These are phyloP conservation scores for Crotophaga sulcirostris DNA, from an alignment of 2,113 vertebrate genomes.

Conservation along the genomic window DNA sequence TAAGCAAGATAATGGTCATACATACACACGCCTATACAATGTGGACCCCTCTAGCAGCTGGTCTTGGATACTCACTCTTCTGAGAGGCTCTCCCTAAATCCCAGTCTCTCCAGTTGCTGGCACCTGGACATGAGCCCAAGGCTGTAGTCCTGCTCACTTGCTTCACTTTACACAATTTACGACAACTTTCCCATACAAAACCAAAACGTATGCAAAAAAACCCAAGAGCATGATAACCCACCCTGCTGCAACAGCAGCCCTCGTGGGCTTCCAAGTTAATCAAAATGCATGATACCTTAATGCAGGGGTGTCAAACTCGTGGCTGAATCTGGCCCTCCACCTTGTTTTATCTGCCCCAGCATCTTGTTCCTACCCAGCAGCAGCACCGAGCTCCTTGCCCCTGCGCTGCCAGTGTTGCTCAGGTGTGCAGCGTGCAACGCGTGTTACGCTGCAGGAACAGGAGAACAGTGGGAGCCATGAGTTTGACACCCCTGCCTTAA, in stretches of 20 bases:
- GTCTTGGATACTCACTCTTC: background rate
- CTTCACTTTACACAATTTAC: background rate
- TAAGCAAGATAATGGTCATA: background rate
- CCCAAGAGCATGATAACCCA: background rate
- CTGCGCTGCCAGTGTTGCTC: too few relatives aligned
- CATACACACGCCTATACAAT: accelerated
- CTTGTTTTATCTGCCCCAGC: too few relatives aligned
- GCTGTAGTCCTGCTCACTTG: too few relatives aligned
- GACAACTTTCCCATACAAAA: background rate
- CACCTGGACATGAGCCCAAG: accelerated
- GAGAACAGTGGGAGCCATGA: too few relatives aligned
- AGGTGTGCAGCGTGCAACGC: too few relatives aligned
- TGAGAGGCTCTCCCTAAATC: too few relatives aligned
- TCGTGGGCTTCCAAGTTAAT: background rate
- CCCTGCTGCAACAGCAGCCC: background rate
- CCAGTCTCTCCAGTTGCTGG: background rate
- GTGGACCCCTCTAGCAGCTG: background rate
- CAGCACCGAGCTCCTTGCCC: too few relatives aligned
- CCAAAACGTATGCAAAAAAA: background rate
- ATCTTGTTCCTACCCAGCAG: too few relatives aligned
- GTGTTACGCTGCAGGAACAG: too few relatives aligned
- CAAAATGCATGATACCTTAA: background rate
- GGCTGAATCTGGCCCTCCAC: too few relatives aligned
- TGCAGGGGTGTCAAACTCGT: too few relatives aligned
- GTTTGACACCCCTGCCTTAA: background rate